Percentiles rank a stretch among this genome's conserved stretches.
These are phyloP conservation scores for Osmerus eperlanus DNA, from an alignment of 2,113 vertebrate species.

Conservation along the genomic window DNA sequence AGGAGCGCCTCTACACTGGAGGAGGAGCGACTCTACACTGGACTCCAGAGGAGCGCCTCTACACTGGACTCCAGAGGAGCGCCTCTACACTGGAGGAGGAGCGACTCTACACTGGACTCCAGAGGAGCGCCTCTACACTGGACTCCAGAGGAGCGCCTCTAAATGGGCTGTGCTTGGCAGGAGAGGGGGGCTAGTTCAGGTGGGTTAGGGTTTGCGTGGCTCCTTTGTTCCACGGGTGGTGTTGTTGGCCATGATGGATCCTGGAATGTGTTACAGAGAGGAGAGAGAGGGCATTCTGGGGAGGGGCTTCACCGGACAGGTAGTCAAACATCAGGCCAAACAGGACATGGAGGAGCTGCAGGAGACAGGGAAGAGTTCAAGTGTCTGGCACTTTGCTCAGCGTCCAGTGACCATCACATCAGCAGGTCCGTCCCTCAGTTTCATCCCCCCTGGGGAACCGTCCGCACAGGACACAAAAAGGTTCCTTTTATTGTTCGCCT, in stretches of 20 bases:
- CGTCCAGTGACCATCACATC: conserved; percentile 46
- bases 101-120: no score
- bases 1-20: no score
- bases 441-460: conserved; percentile 28
- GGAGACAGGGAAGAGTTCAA: conserved; percentile 11
- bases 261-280: conserved; percentile 67
- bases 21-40: no score
- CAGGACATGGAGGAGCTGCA: conserved; percentile 43
- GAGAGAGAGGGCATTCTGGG: conserved; percentile 3
- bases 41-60: no score
- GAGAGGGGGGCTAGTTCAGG: conserved; percentile 33
- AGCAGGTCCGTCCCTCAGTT: conserved; percentile 47
- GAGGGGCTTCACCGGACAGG: conserved; percentile 58
- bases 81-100: no score
- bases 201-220: conserved; percentile 29
- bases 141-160: conserved; percentile 5
- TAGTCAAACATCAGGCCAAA: conserved; percentile 53
- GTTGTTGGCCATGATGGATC: conserved; percentile 42
- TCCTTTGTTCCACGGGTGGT: conserved; percentile 2
- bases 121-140: not conserved
- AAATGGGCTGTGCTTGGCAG: conserved; percentile 25
- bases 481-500: conserved; percentile 41
- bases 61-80: no score
- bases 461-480: conserved; percentile 17
- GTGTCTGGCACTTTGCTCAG: conserved; percentile 43